Base-by-base conservation (phyloP, 2,888 invertebrate genomes). In the Drosophila histrio region DNA sequence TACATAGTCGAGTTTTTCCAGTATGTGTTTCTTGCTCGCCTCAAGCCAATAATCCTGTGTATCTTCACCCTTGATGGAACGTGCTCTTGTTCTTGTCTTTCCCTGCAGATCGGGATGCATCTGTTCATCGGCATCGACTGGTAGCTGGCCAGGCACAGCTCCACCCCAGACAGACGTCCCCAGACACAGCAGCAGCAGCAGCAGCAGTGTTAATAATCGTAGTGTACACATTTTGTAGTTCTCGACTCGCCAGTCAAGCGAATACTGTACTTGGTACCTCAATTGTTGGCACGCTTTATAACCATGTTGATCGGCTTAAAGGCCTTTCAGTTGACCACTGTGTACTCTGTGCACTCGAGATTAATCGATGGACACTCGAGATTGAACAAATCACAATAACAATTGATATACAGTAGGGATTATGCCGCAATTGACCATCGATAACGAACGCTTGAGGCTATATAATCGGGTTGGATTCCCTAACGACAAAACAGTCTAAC, bases 21-120 rank as follows among this genome's bases (percentile, higher is more conserved):
- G 59, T 21, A 91, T 67, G 28, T 84, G 87, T 8, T 69, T 28
- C 54, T 74, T 89, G 44, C 85, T 85, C 3, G 76, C 67, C 3
- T 78, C 43, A 5, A 83, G 28, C 91, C 90, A 91, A 62, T 74
- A 89, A 0, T 81, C 76, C 13, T 67, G 78, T 0, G 67, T 72
- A 0, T 75, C 64, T 66, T 89, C 90, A 0, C 49, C 82, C 0
- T 49, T 38, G 5, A 61, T 22, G 0, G 2, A 0, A 0, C 49
- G 26, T 0, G 21, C 46, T 0, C 7, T 7, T 17, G 44, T 1
- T 0, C 65, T 57, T 0, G 3, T 15, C 3, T 15, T 43, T 0
- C 7, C 66, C 3, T 17, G 24, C 38, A 74, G 19, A 21, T 57
- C 62, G 0, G 89, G 90, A 81, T 91, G 91, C 87, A 91, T 86